A percentile compares a stretch with the other conserved stretches of the same genome.
Evolutionary conservation across 2,797 vertebrate genomes (phyloP).

Genomic region (Melanogrammus aeglefinus): DNA sequence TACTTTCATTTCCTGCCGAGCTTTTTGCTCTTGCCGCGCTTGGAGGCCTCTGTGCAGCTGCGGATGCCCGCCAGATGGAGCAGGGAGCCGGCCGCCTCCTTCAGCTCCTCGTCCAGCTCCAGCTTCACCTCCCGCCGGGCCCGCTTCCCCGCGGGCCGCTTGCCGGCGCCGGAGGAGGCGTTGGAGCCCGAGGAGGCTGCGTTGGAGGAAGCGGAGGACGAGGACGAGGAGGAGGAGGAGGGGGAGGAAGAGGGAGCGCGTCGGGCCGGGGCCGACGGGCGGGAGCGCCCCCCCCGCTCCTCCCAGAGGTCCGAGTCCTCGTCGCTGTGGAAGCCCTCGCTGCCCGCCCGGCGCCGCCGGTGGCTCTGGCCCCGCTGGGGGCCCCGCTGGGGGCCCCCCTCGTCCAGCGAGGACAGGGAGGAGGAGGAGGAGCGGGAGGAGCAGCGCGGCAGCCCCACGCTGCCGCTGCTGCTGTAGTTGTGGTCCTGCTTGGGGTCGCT

Average conservation of each 20-base stretch:
- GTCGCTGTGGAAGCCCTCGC: conserved; percentile 95
- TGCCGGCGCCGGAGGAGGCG: conserved; percentile 41
- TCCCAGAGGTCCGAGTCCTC: conserved; percentile 86
- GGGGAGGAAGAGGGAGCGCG: conserved; percentile 22
- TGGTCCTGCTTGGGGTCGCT: conserved; percentile 95
- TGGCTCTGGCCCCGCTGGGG: conserved; percentile 67
- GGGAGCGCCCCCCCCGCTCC: conserved; percentile 59
- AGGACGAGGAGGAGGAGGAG: neutral
- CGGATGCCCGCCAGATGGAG: conserved; percentile 95
- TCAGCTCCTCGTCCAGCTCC: conserved; percentile 96
- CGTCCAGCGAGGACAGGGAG: conserved; percentile 88
- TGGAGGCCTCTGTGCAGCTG: conserved; percentile 85
- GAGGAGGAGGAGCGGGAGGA: conserved; percentile 74
- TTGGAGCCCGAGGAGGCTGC: neutral
- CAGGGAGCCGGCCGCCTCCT: conserved; percentile 95
- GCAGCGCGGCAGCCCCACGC: conserved; percentile 85
- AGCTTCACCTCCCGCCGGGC: conserved; percentile 77
- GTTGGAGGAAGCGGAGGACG: neutral
- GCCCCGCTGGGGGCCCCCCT: conserved; percentile 77
- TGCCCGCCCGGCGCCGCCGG: conserved; percentile 82
- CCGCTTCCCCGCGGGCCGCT: conserved; percentile 72
- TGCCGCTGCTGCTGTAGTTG: conserved; percentile 98
- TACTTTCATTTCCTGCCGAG: conserved; percentile 83
- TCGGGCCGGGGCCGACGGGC: conserved; percentile 43
- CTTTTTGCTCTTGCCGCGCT: conserved; percentile 94